A percentile compares a stretch with the other conserved stretches of the same genome.
Conservation (phyloP, 2,113 vertebrate genomes). For the Tragelaphus imberbis region DNA sequence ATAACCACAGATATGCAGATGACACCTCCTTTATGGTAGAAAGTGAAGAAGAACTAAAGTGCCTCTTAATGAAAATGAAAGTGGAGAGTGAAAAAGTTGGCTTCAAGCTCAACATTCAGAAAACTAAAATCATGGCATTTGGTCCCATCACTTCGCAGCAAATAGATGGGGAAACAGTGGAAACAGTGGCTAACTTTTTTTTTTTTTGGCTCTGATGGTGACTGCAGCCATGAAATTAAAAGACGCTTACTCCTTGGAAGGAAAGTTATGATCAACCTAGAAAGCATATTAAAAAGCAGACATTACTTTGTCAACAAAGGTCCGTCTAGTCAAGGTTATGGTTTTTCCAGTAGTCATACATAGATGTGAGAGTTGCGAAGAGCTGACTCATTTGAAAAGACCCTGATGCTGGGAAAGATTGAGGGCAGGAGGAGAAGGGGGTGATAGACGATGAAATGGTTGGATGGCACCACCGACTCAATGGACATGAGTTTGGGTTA, state of each 20-base stretch:
- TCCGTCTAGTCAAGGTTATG: not conserved
- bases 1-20: not conserved
- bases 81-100: not conserved
- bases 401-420: not conserved
- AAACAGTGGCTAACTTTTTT: not conserved
- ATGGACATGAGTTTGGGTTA: not conserved
- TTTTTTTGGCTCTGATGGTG: not conserved
- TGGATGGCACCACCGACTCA: not conserved
- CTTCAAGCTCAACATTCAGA: not conserved
- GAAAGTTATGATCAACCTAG: not conserved
- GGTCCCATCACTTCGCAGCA: not conserved
- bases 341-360: not conserved
- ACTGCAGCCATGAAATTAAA: not conserved
- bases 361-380: not conserved
- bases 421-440: not conserved
- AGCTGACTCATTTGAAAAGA: not conserved
- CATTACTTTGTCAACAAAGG: not conserved
- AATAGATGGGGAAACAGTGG: not conserved
- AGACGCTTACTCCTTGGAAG: not conserved
- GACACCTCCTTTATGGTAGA: not conserved
- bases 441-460: not conserved
- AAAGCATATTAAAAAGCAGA: not conserved
- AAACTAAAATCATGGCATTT: not conserved
- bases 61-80: not conserved
- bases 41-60: not conserved